Conservation (phyloP, 2,113 vertebrate genomes). For the Pterocles orientalis region DNA sequence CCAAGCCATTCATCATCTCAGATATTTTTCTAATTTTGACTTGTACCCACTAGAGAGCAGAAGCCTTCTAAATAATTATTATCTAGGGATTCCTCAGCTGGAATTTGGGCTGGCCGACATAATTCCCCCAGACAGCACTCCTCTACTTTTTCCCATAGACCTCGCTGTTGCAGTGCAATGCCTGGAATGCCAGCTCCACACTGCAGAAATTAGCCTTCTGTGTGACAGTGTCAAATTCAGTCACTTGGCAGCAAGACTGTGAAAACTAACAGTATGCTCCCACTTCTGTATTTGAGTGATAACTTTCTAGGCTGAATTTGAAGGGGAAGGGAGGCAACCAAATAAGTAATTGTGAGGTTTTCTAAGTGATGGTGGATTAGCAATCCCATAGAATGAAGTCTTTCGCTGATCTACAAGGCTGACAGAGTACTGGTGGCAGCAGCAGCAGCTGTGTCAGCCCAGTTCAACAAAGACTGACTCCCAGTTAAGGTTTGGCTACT, state of each 20-base stretch:
- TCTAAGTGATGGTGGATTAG: neutral
- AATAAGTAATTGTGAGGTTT: neutral
- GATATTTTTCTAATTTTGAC: slow-evolving; percentile 36
- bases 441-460: neutral
- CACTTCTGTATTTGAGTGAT: neutral
- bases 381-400: neutral
- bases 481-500: neutral
- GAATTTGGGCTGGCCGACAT: slow-evolving; percentile 64
- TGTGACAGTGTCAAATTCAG: neutral
- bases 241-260: neutral
- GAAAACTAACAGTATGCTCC: neutral
- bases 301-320: neutral
- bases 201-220: neutral
- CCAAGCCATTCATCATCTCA: slow-evolving; percentile 13
- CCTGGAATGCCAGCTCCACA: slow-evolving; percentile 17
- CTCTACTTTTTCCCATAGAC: slow-evolving; percentile 75
- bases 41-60: slow-evolving; percentile 15
- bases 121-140: slow-evolving; percentile 61
- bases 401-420: neutral
- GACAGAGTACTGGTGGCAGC: fast-evolving
- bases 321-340: neutral
- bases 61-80: slow-evolving; percentile 55
- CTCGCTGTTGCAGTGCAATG: neutral
- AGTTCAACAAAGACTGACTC: neutral
- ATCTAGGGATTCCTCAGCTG: slow-evolving; percentile 65